phyloP scores from a whole-genome alignment of 2,888 invertebrate species.

The Latrodectus hesperus region DNA sequence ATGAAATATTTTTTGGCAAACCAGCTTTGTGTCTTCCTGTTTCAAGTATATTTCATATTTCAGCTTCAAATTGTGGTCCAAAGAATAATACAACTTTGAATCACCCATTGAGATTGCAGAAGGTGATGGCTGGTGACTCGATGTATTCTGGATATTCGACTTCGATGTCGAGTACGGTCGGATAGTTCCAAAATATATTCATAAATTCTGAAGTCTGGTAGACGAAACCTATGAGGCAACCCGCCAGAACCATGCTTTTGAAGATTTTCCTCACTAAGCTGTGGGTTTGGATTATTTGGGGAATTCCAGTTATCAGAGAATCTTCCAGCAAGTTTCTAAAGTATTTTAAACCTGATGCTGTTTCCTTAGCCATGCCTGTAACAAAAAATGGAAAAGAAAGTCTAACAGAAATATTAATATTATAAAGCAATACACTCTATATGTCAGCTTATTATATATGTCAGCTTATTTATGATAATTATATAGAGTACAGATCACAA shows the following conservation, averaged over 20 bases:
- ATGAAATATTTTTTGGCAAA: too few species aligned
- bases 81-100: not conserved
- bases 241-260: slow-evolving; percentile 24
- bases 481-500: too few species aligned
- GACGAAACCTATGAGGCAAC: slow-evolving; percentile 49
- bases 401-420: too few species aligned
- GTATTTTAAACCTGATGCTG: slow-evolving; percentile 4
- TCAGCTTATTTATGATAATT: too few species aligned
- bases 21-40: too few species aligned
- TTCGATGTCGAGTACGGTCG: slow-evolving; percentile 57
- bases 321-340: slow-evolving; percentile 29
- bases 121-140: slow-evolving; percentile 49
- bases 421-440: too few species aligned
- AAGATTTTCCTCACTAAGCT: slow-evolving; percentile 27
- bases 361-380: slow-evolving; percentile 17
- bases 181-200: slow-evolving; percentile 54
- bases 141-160: slow-evolving; percentile 58
- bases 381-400: too few species aligned
- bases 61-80: not conserved
- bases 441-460: too few species aligned
- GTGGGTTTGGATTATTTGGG: slow-evolving; percentile 36
- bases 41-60: too few species aligned
- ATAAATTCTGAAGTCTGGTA: slow-evolving; percentile 56
- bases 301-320: slow-evolving; percentile 48
- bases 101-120: slow-evolving; percentile 59